Conservation (phyloP, 35 echinoderm and acorn worm genomes). For the Lytechinus variegatus region DNA sequence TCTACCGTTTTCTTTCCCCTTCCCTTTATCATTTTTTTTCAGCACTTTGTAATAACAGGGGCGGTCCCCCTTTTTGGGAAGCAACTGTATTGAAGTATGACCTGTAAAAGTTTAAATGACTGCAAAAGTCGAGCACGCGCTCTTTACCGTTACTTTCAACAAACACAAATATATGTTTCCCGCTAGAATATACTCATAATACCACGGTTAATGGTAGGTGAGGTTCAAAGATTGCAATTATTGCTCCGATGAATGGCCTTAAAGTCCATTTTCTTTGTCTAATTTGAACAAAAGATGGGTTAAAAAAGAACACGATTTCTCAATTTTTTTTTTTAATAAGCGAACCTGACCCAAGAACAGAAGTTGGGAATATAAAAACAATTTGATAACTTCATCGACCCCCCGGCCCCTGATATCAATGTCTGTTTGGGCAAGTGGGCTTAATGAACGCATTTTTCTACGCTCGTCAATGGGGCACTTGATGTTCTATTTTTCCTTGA, state of each 20-base stretch:
- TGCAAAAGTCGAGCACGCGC: not conserved
- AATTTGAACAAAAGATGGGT: not conserved
- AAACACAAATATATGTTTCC: not conserved
- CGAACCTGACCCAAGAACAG: not conserved
- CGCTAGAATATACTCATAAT: not conserved
- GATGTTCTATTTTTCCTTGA: not conserved
- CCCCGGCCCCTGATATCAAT: not conserved
- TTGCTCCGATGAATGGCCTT: not conserved
- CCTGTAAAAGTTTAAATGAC: no score
- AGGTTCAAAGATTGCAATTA: not conserved
- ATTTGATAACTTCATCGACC: not conserved
- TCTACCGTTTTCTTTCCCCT: no score
- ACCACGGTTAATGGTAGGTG: not conserved
- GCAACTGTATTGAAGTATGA: no score
- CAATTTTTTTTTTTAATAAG: not conserved
- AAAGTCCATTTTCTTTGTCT: not conserved
- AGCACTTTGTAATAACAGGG: no score
- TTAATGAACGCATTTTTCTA: not conserved
- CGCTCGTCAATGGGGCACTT: not conserved
- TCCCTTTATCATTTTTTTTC: no score
- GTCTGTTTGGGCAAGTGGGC: not conserved
- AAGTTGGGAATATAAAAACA: not conserved
- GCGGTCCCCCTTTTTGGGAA: no score
- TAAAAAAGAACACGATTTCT: not conserved
- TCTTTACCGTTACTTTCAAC: conserved; percentile 12